Evolutionary conservation across 64 coral and sea anemone species (phyloP), one percentile per base, ranked within the genome.

Genomic region (Hydrozoanthus tunicans): DNA sequence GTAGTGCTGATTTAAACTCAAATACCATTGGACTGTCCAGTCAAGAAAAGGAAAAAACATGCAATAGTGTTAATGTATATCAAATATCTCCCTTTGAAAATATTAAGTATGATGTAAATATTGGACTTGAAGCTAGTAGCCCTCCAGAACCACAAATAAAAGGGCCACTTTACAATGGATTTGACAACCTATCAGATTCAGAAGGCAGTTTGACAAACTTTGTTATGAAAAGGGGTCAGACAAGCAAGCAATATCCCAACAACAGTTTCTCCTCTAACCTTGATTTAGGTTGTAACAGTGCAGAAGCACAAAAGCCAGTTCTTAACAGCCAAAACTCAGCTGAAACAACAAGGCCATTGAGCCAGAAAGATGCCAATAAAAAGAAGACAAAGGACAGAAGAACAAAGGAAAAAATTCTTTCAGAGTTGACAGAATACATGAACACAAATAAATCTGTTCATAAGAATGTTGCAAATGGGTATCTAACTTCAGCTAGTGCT

Each of bases 151-250:
- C 90, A 3, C 95, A 97, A 78, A 97, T 97, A 9, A 86, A 94
- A 80, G 95, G 95, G 6, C 77, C 81, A 52, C 79, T 97, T 14
- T 94, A 97, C 71, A 94, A 64, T 79, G 95, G 95, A 1, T 97
- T 97, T 92, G 95, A 97, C 14, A 97, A 83, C 61, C 84, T 74
- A 56, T 97, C 95, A 70, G 95, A 97, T 89, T 97, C 95, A 15
- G 95, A 97, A 88, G 86, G 82, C 5, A 97, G 95, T 76, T 51
- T 90, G 56, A 74, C 56, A 88, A 88, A 88, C 67, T 74, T 73
- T 88, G 24, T 10, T 7, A 60, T 88, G 5, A 75, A 61, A 51
- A 75, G n/a, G 10, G 84, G 51, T 88, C 11, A 74, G 11, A 74
- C 11, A 88, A 59, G 13, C 20, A 58, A 56, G 23, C 9, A 75